phyloP scores from a whole-genome alignment of 1,140 invertebrate species.

The Lasaia peninsularis region DNA sequence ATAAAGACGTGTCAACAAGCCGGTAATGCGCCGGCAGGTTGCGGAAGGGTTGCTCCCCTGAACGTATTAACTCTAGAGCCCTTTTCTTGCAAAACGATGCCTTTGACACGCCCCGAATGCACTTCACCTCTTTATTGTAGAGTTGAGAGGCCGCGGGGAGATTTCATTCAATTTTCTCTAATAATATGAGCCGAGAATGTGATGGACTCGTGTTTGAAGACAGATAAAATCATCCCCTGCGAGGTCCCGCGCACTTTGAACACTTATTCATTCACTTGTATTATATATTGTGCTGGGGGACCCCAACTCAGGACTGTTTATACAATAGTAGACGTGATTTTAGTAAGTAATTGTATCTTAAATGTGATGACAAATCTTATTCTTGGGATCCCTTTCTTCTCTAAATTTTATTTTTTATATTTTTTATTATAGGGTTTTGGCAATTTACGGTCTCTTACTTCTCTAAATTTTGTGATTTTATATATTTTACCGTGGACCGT shows the following conservation, averaged over 20 bases:
- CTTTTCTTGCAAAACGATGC: conserved; percentile 41
- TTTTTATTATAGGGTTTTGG: no score
- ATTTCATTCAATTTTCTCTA: conserved; percentile 36
- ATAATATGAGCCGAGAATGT: conserved; percentile 34
- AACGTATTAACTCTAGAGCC: conserved; percentile 42
- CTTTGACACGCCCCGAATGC: conserved; percentile 44
- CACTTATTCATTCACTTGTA: neutral
- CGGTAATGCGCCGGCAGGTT: conserved; percentile 38
- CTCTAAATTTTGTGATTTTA: no score
- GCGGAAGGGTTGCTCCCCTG: conserved; percentile 45
- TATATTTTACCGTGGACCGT: no score
- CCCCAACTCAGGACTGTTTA: neutral
- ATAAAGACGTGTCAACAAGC: conserved; percentile 40
- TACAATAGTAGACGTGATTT: neutral
- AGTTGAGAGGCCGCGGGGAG: conserved; percentile 29
- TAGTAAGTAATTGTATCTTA: conserved; percentile 2
- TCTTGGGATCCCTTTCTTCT: neutral
- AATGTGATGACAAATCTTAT: neutral
- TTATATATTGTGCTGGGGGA: neutral
- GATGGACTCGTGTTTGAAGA: conserved; percentile 29
- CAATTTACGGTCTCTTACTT: no score
- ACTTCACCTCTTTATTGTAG: conserved; percentile 44
- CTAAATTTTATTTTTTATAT: no score
- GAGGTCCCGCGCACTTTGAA: neutral
- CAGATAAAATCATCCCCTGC: conserved; percentile 26